Percentiles rank a stretch among this genome's conserved stretches.
These are phyloP conservation scores for Torymus tubicola DNA, from an alignment of 2,888 invertebrate genomes.

Conservation along the genomic window DNA sequence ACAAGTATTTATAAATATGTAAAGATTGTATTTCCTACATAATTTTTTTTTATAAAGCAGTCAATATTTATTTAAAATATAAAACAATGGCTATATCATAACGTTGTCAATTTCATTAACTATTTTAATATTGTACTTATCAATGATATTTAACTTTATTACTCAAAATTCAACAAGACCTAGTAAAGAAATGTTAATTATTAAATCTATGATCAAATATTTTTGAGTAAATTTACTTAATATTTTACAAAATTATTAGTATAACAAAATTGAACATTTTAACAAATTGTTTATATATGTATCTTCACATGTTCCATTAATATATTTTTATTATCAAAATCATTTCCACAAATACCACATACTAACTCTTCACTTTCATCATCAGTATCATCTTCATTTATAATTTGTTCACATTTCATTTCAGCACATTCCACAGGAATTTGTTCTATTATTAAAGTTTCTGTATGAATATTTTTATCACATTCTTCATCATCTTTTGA, in stretches of 20 bases:
- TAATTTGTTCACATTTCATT: slow-evolving; percentile 28
- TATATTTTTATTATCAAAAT: slow-evolving; percentile 71
- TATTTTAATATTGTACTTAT: no score
- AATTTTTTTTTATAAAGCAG: no score
- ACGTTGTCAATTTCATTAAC: no score
- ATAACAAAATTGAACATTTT: slow-evolving; percentile 39
- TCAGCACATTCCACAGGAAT: slow-evolving; percentile 14
- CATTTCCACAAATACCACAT: slow-evolving; percentile 75
- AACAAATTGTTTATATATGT: slow-evolving; percentile 69
- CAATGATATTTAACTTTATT: no score
- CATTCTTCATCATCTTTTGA: neutral
- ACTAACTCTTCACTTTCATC: slow-evolving; percentile 68
- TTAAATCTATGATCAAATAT: slow-evolving; percentile 23
- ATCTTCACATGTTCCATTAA: slow-evolving; percentile 74
- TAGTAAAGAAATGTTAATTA: neutral
- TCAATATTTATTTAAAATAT: no score
- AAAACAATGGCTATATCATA: no score
- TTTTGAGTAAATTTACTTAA: slow-evolving; percentile 33
- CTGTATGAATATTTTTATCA: slow-evolving; percentile 3
- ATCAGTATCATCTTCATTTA: slow-evolving; percentile 56
- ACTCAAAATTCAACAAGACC: no score
- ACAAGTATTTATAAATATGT: no score
- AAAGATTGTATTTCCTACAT: no score
- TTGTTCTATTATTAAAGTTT: slow-evolving; percentile 36
- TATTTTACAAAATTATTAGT: slow-evolving; percentile 36